Conservation (phyloP, 2,113 vertebrate species). For the Fregetta grallaria region DNA sequence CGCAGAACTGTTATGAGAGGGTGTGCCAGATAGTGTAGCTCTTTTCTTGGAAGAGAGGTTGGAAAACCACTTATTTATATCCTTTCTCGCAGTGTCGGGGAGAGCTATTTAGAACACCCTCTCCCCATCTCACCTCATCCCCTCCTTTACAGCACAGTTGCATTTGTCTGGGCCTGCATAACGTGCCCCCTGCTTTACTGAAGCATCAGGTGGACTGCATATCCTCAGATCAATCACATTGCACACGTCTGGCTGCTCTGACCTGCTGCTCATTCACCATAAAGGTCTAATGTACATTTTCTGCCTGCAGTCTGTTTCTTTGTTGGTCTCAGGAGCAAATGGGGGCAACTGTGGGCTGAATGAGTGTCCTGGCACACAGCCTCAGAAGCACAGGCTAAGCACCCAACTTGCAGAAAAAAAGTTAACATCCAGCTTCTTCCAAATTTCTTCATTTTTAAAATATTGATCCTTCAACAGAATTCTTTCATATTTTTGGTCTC, state of each 20-base stretch:
- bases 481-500: background rate
- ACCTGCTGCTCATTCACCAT: background rate
- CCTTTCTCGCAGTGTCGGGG: background rate
- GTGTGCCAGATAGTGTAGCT: background rate
- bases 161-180: background rate
- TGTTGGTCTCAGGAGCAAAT: accelerated
- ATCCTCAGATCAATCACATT: background rate
- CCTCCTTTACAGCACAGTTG: background rate
- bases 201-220: too few relatives aligned
- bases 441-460: background rate
- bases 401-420: background rate
- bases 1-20: background rate
- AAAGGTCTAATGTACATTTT: background rate
- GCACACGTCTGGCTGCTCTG: background rate
- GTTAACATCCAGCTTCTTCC: background rate
- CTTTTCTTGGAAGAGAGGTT: background rate
- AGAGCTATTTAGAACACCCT: background rate
- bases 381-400: background rate
- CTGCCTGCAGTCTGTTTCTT: background rate
- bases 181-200: background rate
- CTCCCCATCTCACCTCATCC: background rate
- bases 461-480: background rate
- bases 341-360: background rate
- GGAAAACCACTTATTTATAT: background rate
- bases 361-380: background rate